Base-by-base conservation (phyloP, 2,888 invertebrate species). In the Tetheella fluctuosa region DNA sequence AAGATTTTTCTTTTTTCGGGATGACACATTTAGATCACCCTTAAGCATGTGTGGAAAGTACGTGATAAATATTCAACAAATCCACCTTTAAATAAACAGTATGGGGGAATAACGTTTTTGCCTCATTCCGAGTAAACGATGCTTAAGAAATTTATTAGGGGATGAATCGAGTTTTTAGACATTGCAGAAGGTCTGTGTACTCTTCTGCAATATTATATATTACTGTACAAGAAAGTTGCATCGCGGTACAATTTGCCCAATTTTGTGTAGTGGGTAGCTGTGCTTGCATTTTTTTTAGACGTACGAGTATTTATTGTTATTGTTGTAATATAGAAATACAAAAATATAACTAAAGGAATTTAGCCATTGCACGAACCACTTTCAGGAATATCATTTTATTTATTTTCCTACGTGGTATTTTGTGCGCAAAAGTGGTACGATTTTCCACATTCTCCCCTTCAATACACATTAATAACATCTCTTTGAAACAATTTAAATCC, bases 21-120 rank as follows among this genome's bases (percentile, higher is more conserved):
- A 61, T 59, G 61, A 64, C 62, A 59, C 61, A 65, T 65, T 65
- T 67, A 64, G 62, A 64, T 68, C 66, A 62, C 72, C 69, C 74
- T 71, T 62, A 64, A 68, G 71, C 81, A 86, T 84, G 80, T 81
- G 82, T 76, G 74, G 71, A 77, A 75, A 71, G 74, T 83, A 81
- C 80, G 77, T 25, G 89, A 91, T 91, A 92, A 91, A 91, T 89
- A 89, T 87, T 83, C 83, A 79, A 88, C 89, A 90, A 90, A 92
- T 91, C 91, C 91, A 91, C 92, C 90, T 92, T 90, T 89, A 89
- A 90, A 91, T 87, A 91, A 91, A 91, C 91, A 87, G 86, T 85
- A 89, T 85, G 81, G 89, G 89, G 86, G 88, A 84, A 85, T 87
- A 86, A 83, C 86, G 85, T 91, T 90, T 89, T 91, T 89, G 89